Conservation (phyloP, 2,113 vertebrate species). For the Planiliza haematocheilus region DNA sequence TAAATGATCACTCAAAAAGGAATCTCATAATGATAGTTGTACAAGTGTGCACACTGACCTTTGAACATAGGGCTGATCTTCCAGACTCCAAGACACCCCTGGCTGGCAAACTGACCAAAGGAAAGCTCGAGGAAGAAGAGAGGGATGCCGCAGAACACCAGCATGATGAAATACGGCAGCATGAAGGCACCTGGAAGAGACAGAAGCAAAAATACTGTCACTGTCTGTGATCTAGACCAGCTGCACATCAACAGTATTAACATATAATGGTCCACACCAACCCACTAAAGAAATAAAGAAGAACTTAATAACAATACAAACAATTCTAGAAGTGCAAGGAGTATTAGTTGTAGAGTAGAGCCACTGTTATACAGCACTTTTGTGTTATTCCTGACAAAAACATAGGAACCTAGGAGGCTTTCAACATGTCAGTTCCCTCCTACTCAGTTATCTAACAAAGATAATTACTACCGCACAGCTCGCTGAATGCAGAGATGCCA, state of each 20-base stretch:
- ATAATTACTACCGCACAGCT: constrained; percentile 5
- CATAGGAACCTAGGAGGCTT: not conserved
- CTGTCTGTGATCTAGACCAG: not conserved
- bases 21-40: no score
- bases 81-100: constrained; percentile 97
- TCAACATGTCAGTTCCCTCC: not conserved
- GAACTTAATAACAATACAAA: no score
- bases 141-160: constrained; percentile 97
- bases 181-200: constrained; percentile 92
- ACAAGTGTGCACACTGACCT: constrained; percentile 84
- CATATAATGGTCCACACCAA: not conserved
- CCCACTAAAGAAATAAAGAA: no score
- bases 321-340: no score
- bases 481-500: constrained; percentile 12
- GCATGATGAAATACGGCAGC: constrained; percentile 99
- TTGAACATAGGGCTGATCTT: constrained; percentile 98
- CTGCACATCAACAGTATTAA: not conserved
- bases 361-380: no score
- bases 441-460: constrained; percentile 20
- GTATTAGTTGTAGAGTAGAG: no score
- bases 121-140: constrained; percentile 99
- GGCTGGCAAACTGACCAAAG: constrained; percentile 97
- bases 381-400: no score
- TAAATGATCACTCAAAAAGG: no score
- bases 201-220: not conserved